These are phyloP conservation scores for Guaruba guarouba DNA, from an alignment of 2,113 vertebrate species.

Conservation along the genomic window DNA sequence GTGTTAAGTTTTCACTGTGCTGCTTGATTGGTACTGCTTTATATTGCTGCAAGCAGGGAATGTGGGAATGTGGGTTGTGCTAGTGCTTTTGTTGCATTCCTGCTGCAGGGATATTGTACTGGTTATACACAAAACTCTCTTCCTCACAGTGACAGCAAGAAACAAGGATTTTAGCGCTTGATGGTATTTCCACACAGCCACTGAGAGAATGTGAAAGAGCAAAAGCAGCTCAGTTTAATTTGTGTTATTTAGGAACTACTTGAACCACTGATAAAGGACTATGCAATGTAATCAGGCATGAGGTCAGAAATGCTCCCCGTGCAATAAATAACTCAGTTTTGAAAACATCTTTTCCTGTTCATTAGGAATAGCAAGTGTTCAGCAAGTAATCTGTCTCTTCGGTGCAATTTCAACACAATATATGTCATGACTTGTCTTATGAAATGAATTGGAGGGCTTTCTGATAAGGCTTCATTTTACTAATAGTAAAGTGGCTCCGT, in stretches of 20 bases:
- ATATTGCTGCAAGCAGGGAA: background rate
- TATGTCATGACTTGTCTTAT: slow-evolving; percentile 38
- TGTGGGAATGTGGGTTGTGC: background rate
- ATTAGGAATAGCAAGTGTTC: slow-evolving; percentile 34
- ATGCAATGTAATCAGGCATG: background rate
- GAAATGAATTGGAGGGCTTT: slow-evolving; percentile 36
- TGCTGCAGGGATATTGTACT: background rate
- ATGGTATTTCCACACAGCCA: background rate
- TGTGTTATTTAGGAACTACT: background rate
- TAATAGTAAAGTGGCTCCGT: slow-evolving; percentile 33
- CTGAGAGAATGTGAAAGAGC: background rate
- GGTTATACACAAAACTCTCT: background rate
- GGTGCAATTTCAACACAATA: slow-evolving; percentile 8
- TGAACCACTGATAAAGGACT: background rate
- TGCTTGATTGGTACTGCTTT: background rate
- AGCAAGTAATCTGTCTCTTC: slow-evolving; percentile 30
- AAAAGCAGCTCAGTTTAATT: background rate
- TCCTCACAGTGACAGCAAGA: background rate
- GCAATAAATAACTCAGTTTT: background rate
- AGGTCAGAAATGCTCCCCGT: slow-evolving; percentile 16
- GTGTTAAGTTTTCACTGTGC: background rate
- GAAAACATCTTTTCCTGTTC: slow-evolving; percentile 9
- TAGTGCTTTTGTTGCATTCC: slow-evolving; percentile 26
- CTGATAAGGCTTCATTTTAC: slow-evolving; percentile 54
- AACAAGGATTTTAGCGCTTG: background rate